These are phyloP conservation scores for Orientallactaga bullata DNA, from an alignment of 2,113 vertebrate genomes.

Conservation along the genomic window DNA sequence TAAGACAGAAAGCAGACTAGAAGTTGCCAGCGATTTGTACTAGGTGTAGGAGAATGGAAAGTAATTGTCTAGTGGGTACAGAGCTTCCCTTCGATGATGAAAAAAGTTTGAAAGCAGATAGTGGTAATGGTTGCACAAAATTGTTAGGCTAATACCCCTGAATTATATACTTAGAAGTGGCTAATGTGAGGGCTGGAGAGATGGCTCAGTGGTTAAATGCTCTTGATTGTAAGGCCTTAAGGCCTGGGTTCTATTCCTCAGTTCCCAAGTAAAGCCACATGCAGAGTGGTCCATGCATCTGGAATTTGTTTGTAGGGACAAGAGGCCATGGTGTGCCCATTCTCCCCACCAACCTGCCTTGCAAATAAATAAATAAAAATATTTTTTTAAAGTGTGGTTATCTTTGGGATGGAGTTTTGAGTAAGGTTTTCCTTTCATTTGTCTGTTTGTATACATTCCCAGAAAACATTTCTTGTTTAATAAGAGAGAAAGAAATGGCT, in stretches of 20 bases:
- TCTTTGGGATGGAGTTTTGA: not conserved
- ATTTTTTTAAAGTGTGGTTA: not conserved
- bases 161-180: no score
- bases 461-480: slow-evolving; percentile 36
- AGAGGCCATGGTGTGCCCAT: no score
- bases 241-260: no score
- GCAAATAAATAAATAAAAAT: no score
- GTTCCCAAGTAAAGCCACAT: no score
- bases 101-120: not conserved
- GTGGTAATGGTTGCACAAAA: not conserved
- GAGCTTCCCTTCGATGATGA: not conserved
- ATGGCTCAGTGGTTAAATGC: no score
- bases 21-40: not conserved
- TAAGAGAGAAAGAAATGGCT: not conserved
- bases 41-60: not conserved
- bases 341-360: no score
- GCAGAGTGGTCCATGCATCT: no score
- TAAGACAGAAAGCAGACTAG: not conserved
- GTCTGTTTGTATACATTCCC: slow-evolving; percentile 17
- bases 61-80: not conserved
- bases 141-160: not conserved
- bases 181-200: no score
- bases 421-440: slow-evolving; percentile 30
- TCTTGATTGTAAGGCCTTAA: no score
- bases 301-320: no score